A percentile compares a stretch with the other conserved stretches of the same genome.
Evolutionary conservation across 2,797 vertebrate genomes (phyloP).

Genomic region (Myotis findleyi): DNA sequence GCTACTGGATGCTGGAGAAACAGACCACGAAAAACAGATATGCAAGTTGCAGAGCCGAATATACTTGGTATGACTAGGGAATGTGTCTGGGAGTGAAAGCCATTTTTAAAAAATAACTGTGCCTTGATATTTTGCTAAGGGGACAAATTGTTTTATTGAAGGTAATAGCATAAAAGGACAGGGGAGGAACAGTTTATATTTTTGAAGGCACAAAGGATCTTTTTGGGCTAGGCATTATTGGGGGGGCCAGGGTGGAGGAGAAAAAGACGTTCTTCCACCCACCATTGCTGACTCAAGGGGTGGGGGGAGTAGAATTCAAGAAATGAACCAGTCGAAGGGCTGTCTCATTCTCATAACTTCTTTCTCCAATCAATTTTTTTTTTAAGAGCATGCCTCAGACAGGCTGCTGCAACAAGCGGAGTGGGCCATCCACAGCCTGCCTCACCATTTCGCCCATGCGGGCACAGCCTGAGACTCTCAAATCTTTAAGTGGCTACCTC

Average conservation of each 20-base stretch:
- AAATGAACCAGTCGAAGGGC: not conserved
- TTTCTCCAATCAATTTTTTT: not conserved
- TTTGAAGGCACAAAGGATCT: slow-evolving; percentile 18
- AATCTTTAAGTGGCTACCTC: not conserved
- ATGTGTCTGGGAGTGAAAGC: not conserved
- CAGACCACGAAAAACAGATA: not conserved
- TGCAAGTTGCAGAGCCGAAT: not conserved
- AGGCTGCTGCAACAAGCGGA: no score
- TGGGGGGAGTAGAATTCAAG: not conserved
- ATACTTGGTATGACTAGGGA: not conserved
- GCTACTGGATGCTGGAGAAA: not conserved
- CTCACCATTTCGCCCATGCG: no score
- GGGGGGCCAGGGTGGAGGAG: rapidly evolving
- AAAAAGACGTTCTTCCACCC: not conserved
- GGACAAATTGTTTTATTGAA: not conserved
- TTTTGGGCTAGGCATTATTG: not conserved
- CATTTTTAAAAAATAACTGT: not conserved
- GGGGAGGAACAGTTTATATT: not conserved
- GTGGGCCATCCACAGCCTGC: no score
- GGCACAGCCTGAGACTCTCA: not conserved
- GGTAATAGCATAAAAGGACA: not conserved
- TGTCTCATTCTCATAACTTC: not conserved
- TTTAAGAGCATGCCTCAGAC: no score
- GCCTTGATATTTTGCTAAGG: not conserved
- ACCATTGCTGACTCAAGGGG: not conserved